These are phyloP conservation scores for Epinephelus malabaricus DNA, from an alignment of 2,797 vertebrate species.

Conservation along the genomic window DNA sequence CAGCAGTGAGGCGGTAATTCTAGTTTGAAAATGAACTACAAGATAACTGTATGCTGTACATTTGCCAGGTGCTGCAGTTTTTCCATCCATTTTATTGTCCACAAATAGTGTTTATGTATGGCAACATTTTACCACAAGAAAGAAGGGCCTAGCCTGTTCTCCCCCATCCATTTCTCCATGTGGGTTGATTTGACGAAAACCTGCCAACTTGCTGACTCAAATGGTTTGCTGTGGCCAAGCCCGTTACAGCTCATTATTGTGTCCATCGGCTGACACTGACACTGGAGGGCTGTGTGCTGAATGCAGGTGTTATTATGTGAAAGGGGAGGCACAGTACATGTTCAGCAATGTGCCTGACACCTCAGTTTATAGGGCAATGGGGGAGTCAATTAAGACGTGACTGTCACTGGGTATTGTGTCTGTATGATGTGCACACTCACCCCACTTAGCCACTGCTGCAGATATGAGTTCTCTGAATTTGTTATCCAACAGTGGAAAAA, in stretches of 20 bases:
- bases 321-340: constrained; percentile 16
- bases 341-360: constrained; percentile 15
- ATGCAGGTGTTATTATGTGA: constrained; percentile 24
- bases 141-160: too few species aligned
- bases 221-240: constrained; percentile 40
- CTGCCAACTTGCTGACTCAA: constrained; percentile 59
- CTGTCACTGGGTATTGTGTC: constrained; percentile 28
- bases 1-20: too few species aligned
- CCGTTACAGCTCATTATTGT: constrained; percentile 60
- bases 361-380: constrained; percentile 9
- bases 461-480: constrained; percentile 19
- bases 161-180: neutral
- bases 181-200: neutral
- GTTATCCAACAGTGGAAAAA: constrained; percentile 1
- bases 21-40: neutral
- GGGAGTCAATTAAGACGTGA: constrained; percentile 10
- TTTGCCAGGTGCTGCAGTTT: neutral
- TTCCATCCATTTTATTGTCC: neutral
- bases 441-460: constrained; percentile 18
- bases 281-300: constrained; percentile 14
- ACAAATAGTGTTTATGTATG: neutral
- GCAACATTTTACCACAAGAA: neutral
- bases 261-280: constrained; percentile 44
- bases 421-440: constrained; percentile 21
- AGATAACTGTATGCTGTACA: neutral